These are phyloP conservation scores for Cenopis cana DNA, from an alignment of 2,888 invertebrate genomes.

Conservation along the genomic window DNA sequence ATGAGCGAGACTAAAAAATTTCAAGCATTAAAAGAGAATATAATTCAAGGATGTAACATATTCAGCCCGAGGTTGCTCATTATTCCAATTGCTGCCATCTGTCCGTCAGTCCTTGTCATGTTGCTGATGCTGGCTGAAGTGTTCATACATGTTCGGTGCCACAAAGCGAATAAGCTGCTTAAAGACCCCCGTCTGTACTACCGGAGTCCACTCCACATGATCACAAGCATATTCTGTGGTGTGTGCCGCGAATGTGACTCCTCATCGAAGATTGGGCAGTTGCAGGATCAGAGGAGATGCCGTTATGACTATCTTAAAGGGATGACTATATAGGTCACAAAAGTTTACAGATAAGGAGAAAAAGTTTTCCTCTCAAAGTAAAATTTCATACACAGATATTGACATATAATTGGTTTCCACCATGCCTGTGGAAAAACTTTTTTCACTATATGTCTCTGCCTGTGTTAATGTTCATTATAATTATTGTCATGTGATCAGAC, in stretches of 20 bases:
- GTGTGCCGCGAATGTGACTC: conserved; percentile 87
- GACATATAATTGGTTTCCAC: no score
- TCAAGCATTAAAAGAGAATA: conserved; percentile 67
- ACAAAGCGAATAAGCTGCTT: conserved; percentile 87
- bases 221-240: conserved; percentile 89
- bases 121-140: conserved; percentile 85
- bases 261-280: conserved; percentile 86
- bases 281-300: conserved; percentile 86
- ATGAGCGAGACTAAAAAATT: conserved; percentile 68
- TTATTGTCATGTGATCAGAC: no score
- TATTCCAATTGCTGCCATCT: conserved; percentile 86
- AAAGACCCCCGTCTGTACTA: conserved; percentile 86
- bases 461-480: no score
- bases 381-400: no score
- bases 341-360: no score
- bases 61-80: conserved; percentile 82
- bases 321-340: conserved; percentile 56
- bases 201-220: conserved; percentile 88
- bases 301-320: conserved; percentile 74
- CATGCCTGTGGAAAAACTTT: no score
- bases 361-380: neutral
- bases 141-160: conserved; percentile 88
- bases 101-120: conserved; percentile 80
- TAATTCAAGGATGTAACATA: conserved; percentile 70
- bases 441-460: no score